Evolutionary conservation across 2,113 vertebrate species (phyloP).

Genomic region (Cygnus buccinator): DNA sequence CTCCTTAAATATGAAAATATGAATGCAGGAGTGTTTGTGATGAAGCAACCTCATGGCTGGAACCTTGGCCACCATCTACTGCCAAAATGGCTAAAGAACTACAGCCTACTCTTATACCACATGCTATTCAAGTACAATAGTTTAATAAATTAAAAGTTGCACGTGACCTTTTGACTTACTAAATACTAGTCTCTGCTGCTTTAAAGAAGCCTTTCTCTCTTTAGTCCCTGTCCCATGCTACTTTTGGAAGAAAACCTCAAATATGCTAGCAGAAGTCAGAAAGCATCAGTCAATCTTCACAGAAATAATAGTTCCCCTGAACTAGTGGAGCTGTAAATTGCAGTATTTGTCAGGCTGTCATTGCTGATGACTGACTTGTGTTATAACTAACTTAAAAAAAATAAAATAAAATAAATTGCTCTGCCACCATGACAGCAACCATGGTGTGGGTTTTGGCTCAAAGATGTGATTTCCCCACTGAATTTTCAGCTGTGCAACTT

Average conservation of each 20-base stretch:
- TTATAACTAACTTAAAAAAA: neutral
- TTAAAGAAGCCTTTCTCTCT: neutral
- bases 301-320: conserved; percentile 31
- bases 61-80: neutral
- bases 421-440: conserved; percentile 6
- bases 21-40: neutral
- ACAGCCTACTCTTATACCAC: neutral
- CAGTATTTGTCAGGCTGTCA: conserved; percentile 28
- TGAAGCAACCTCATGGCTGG: neutral
- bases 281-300: neutral
- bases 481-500: conserved; percentile 40
- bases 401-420: neutral
- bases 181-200: neutral
- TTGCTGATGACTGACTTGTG: neutral
- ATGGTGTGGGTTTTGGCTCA: neutral
- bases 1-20: neutral
- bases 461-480: neutral
- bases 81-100: neutral
- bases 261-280: neutral
- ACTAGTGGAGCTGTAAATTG: conserved; percentile 39
- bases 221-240: neutral
- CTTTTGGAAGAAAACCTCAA: neutral
- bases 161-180: neutral
- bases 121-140: neutral
- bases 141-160: neutral